These are phyloP conservation scores for Iguana delicatissima DNA, from an alignment of 2,797 vertebrate species.

Conservation along the genomic window DNA sequence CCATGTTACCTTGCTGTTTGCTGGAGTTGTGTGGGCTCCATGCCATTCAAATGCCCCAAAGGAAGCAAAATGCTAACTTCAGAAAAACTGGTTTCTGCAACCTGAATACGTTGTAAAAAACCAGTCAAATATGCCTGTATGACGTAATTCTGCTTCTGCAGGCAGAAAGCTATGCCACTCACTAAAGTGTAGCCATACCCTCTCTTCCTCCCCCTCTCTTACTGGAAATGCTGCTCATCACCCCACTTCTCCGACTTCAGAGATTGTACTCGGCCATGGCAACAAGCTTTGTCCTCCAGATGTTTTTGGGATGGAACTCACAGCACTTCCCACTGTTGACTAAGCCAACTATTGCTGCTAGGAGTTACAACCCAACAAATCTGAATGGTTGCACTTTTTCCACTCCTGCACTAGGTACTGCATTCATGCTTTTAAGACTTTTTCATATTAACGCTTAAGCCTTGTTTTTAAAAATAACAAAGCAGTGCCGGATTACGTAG, in stretches of 20 bases:
- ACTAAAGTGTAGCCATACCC: not conserved
- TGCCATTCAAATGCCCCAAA: not conserved
- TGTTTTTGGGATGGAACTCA: no score
- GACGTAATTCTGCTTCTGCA: not conserved
- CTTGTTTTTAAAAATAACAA: not conserved
- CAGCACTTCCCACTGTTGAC: no score
- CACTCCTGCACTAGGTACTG: not conserved
- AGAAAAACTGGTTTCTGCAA: not conserved
- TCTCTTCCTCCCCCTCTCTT: not conserved
- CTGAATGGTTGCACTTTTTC: no score
- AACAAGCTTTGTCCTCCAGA: no score
- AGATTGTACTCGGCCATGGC: not conserved
- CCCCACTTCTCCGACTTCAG: not conserved
- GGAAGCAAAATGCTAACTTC: not conserved
- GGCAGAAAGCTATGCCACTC: not conserved
- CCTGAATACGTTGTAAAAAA: no score
- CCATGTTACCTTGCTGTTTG: not conserved
- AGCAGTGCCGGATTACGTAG: not conserved
- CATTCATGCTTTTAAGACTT: not conserved
- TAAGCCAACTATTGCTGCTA: no score
- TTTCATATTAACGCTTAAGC: not conserved
- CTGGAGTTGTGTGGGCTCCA: not conserved
- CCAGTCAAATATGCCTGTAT: not conserved
- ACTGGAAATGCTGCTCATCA: not conserved
- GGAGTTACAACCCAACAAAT: no score